Conservation (phyloP, 1,140 invertebrate species). For the Paracyclopina nana region DNA sequence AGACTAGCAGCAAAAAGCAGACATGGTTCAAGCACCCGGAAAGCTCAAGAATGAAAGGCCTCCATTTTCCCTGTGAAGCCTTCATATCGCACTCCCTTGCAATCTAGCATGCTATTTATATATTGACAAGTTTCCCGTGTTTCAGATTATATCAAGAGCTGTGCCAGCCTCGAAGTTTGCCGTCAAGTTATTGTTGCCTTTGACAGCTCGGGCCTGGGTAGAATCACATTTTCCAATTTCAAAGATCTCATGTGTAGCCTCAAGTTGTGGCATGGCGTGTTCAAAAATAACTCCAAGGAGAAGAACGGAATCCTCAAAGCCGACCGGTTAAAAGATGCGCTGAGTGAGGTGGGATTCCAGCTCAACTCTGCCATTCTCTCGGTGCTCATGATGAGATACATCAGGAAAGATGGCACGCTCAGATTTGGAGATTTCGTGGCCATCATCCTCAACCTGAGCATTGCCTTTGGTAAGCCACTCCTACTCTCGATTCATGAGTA, state of each 20-base stretch:
- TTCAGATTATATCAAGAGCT: slow-evolving; percentile 76
- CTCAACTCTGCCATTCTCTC: slow-evolving; percentile 1
- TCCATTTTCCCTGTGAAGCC: no score
- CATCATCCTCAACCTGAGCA: slow-evolving; percentile 62
- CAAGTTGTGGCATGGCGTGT: slow-evolving; percentile 73
- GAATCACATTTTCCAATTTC: slow-evolving; percentile 52
- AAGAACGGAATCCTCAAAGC: slow-evolving; percentile 72
- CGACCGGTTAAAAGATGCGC: slow-evolving; percentile 58
- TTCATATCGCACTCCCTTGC: no score
- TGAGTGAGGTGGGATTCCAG: slow-evolving; percentile 48
- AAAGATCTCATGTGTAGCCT: slow-evolving; percentile 79
- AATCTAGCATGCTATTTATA: background rate
- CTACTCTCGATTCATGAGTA: no score
- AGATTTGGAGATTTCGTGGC: slow-evolving; percentile 79
- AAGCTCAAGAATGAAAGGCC: no score
- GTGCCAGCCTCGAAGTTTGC: slow-evolving; percentile 74
- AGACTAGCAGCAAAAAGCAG: no score
- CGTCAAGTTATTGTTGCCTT: slow-evolving; percentile 66
- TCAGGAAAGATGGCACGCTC: slow-evolving; percentile 80
- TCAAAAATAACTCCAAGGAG: slow-evolving; percentile 72
- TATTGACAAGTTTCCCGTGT: slow-evolving; percentile 13
- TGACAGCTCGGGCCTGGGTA: slow-evolving; percentile 39
- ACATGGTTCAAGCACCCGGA: no score
- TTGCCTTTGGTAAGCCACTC: slow-evolving; percentile 61
- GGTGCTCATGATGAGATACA: slow-evolving; percentile 47